Evolutionary conservation across 2,888 invertebrate genomes (phyloP).

Genomic region (Nomada fucata): DNA sequence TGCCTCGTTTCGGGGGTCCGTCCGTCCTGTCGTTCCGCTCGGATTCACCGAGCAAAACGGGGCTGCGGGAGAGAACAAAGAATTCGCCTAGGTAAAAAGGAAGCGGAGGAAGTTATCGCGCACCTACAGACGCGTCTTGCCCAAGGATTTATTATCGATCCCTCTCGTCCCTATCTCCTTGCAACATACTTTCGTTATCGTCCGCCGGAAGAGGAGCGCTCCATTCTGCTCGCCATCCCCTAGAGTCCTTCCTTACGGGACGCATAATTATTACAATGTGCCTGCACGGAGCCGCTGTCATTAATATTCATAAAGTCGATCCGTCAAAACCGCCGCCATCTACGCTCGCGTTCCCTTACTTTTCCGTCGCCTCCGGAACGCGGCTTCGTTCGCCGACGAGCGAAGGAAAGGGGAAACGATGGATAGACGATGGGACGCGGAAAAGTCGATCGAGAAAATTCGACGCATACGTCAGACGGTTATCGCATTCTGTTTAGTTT

Average conservation of each 20-base stretch:
- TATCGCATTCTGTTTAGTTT: too few species aligned
- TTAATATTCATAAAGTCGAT: conserved; percentile 74
- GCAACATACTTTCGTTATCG: conserved; percentile 57
- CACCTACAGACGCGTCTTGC: conserved; percentile 44
- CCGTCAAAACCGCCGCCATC: conserved; percentile 63
- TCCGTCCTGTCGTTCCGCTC: conserved; percentile 22
- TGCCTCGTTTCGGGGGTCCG: conserved; percentile 6
- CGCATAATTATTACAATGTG: conserved; percentile 71
- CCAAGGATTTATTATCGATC: conserved; percentile 60
- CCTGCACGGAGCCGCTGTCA: conserved; percentile 43
- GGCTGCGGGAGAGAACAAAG: conserved; percentile 41
- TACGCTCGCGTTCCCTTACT: conserved; percentile 19
- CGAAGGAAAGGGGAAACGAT: not conserved
- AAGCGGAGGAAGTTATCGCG: conserved; percentile 50
- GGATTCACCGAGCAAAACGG: conserved; percentile 32
- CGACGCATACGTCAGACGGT: too few species aligned
- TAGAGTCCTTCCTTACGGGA: conserved; percentile 38
- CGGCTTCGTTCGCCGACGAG: not conserved
- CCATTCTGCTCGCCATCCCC: not conserved
- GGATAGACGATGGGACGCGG: not conserved
- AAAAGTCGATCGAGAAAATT: conserved; percentile 11
- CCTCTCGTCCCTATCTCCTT: conserved; percentile 49
- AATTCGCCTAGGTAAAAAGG: conserved; percentile 45
- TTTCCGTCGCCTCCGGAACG: conserved; percentile 26
- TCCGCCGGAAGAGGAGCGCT: conserved; percentile 3